phyloP scores from a whole-genome alignment of 2,113 vertebrate genomes.

The Mustelus asterias region DNA sequence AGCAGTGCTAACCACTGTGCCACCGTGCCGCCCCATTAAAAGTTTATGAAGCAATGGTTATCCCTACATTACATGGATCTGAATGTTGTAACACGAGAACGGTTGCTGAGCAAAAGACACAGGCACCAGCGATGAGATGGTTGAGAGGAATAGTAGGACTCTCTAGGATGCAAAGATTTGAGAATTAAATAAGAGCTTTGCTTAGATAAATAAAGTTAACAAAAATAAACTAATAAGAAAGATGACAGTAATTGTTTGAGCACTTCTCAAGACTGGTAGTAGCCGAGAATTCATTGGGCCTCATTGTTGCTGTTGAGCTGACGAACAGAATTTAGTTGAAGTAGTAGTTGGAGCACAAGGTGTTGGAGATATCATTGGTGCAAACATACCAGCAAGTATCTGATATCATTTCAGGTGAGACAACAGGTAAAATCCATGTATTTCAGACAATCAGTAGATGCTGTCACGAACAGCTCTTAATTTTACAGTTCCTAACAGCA shows the following conservation, averaged over 20 bases:
- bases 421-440: not conserved
- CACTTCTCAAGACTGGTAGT: not conserved
- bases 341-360: not conserved
- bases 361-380: not conserved
- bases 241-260: not conserved
- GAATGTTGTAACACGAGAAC: not conserved
- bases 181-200: not conserved
- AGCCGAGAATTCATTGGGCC: not conserved
- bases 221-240: not conserved
- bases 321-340: not conserved
- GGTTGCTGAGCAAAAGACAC: not conserved
- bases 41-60: not conserved
- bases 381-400: not conserved
- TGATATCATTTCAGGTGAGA: not conserved
- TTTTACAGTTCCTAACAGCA: not conserved
- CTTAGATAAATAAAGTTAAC: not conserved
- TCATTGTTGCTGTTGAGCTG: not conserved
- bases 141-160: not conserved
- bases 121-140: not conserved
- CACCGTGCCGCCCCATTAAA: not conserved
- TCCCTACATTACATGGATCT: not conserved
- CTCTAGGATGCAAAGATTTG: not conserved
- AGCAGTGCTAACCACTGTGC: no score
- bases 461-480: not conserved
- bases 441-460: not conserved